Percentiles rank a stretch among this genome's conserved stretches.
Evolutionary conservation across 2,113 vertebrate species (phyloP).

Genomic region (Cromileptes altivelis): DNA sequence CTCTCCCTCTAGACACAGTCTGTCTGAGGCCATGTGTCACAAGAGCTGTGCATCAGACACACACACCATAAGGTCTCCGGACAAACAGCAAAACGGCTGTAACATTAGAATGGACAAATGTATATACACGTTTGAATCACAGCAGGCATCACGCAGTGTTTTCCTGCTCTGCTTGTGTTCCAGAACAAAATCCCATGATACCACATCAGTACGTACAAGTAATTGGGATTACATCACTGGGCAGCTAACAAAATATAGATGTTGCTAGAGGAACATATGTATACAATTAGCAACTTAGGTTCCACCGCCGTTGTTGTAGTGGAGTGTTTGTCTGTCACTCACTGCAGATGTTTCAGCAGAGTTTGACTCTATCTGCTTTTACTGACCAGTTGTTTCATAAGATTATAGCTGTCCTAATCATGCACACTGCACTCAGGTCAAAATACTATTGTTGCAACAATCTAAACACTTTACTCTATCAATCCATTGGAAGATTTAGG

Average conservation of each 20-base stretch:
- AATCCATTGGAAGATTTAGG: too few relatives aligned
- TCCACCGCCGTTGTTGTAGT: conserved; percentile 26
- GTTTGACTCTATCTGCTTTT: conserved; percentile 29
- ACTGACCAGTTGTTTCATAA: conserved; percentile 11
- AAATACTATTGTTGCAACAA: neutral
- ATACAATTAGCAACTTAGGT: conserved; percentile 58
- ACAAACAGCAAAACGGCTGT: conserved; percentile 29
- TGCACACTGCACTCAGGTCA: neutral
- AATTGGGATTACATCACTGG: conserved; percentile 67
- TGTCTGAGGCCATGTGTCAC: conserved; percentile 71
- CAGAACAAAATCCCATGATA: conserved; percentile 37
- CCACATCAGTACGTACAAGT: conserved; percentile 38
- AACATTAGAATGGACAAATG: conserved; percentile 32
- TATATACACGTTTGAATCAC: conserved; percentile 33
- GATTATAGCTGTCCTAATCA: neutral
- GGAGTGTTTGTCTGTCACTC: conserved; percentile 46
- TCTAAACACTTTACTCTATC: neutral
- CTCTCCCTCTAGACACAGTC: conserved; percentile 63
- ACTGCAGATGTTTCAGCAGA: conserved; percentile 39
- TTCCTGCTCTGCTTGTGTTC: conserved; percentile 65
- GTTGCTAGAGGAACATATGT: conserved; percentile 67
- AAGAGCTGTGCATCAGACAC: conserved; percentile 58
- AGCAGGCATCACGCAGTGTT: conserved; percentile 59
- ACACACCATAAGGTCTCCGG: conserved; percentile 3
- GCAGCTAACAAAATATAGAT: conserved; percentile 73